phyloP scores from a whole-genome alignment of 1,140 invertebrate species.

The Latrodectus geometricus region DNA sequence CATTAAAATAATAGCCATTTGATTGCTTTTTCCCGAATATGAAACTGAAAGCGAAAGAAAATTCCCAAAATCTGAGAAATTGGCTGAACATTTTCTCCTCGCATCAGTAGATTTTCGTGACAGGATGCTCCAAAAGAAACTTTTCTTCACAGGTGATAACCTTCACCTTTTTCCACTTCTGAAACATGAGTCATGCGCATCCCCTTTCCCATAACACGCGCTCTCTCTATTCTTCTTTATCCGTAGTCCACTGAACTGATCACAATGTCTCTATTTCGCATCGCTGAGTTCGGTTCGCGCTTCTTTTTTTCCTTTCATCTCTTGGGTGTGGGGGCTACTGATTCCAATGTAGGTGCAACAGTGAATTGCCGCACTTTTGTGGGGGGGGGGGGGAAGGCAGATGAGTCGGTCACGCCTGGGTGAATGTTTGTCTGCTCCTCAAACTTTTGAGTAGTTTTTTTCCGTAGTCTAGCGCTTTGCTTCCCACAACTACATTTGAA shows the following conservation, averaged over 20 bases:
- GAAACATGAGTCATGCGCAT: slow-evolving; percentile 47
- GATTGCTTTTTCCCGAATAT: too few relatives aligned
- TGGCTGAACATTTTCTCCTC: too few relatives aligned
- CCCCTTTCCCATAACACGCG: slow-evolving; percentile 22
- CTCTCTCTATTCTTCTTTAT: neutral
- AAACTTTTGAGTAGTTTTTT: too few relatives aligned
- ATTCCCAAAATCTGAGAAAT: too few relatives aligned
- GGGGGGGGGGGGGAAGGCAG: neutral
- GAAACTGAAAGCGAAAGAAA: too few relatives aligned
- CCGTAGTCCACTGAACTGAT: slow-evolving; percentile 3
- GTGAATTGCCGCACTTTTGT: neutral
- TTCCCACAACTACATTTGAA: too few relatives aligned
- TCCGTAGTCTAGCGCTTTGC: too few relatives aligned
- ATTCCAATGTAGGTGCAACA: neutral
- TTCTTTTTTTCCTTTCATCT: neutral
- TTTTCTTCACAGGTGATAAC: slow-evolving; percentile 48
- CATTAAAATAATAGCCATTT: too few relatives aligned
- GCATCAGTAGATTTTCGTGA: slow-evolving; percentile 29
- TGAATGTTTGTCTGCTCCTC: too few relatives aligned
- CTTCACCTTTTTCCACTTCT: slow-evolving; percentile 34
- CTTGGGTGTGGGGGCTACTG: neutral
- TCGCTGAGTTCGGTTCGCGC: neutral
- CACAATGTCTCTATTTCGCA: neutral
- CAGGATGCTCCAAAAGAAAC: slow-evolving; percentile 36
- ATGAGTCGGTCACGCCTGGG: too few relatives aligned